These are phyloP conservation scores for Galeopsomyia nigrocyanea DNA, from an alignment of 2,888 invertebrate genomes.

Conservation along the genomic window DNA sequence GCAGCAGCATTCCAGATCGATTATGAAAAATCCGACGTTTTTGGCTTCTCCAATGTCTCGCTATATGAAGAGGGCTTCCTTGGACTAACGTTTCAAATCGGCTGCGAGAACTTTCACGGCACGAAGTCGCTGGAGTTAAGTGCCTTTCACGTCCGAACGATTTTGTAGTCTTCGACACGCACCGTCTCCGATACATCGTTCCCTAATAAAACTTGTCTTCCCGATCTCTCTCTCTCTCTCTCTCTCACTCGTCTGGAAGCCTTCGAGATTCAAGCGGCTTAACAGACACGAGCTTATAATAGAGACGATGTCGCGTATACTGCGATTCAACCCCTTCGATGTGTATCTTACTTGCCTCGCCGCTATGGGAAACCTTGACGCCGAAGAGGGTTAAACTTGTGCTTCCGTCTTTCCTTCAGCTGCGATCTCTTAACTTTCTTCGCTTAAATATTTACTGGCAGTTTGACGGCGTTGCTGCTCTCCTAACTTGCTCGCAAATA, in stretches of 20 bases:
- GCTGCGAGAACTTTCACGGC: background rate
- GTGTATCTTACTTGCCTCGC: conserved; percentile 3
- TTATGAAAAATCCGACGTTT: conserved; percentile 11
- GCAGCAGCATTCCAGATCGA: conserved; percentile 3
- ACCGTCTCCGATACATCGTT: conserved; percentile 50
- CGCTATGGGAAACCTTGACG: background rate
- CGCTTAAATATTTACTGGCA: conserved; percentile 30
- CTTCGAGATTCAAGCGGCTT: conserved; percentile 52
- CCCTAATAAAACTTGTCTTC: conserved; percentile 50
- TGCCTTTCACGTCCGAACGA: conserved; percentile 49
- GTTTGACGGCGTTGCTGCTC: background rate
- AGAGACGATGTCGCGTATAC: conserved; percentile 20
- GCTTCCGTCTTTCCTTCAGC: background rate
- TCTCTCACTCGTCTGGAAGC: conserved; percentile 29
- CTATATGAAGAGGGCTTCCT: conserved; percentile 18
- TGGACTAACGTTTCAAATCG: conserved; percentile 25
- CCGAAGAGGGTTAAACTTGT: conserved; percentile 23
- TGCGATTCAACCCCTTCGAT: conserved; percentile 33
- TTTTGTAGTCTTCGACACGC: background rate
- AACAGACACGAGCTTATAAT: conserved; percentile 48
- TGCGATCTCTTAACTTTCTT: conserved; percentile 28
- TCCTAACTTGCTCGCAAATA: too few species aligned
- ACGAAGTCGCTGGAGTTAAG: conserved; percentile 26
- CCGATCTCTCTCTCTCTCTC: background rate
- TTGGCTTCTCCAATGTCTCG: conserved; percentile 17